Evolutionary conservation across 2,113 vertebrate genomes (phyloP).

Genomic region (Scartelaos histophorus): DNA sequence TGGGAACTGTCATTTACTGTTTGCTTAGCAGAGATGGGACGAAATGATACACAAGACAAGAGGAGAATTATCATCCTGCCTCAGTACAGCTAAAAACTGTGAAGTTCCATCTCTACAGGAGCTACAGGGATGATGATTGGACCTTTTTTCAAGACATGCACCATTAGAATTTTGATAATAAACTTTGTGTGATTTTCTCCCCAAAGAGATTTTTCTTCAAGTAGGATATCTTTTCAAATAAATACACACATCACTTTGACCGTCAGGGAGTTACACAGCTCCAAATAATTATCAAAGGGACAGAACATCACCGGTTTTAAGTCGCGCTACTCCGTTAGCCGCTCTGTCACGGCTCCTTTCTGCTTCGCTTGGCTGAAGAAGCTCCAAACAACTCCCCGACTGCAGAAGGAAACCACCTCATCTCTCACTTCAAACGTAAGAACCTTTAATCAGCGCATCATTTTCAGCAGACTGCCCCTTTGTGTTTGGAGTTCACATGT

Average conservation of each 20-base stretch:
- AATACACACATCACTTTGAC: background rate
- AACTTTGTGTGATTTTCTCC: background rate
- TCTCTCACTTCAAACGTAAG: background rate
- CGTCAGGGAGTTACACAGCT: background rate
- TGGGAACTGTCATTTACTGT: too few species aligned
- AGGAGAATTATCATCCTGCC: too few species aligned
- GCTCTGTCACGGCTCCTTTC: background rate
- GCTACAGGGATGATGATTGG: too few species aligned
- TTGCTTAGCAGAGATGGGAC: too few species aligned
- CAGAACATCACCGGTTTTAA: background rate
- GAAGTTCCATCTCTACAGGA: too few species aligned
- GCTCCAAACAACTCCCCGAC: background rate
- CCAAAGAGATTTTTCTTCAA: background rate
- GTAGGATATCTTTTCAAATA: background rate
- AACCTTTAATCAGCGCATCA: constrained; percentile 6
- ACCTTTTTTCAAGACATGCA: too few species aligned
- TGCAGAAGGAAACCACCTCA: background rate
- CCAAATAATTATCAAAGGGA: background rate
- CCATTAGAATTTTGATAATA: background rate
- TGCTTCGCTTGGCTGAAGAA: background rate
- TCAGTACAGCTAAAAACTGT: too few species aligned
- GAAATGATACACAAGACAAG: too few species aligned
- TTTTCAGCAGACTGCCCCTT: background rate
- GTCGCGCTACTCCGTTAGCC: background rate
- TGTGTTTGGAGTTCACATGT: constrained; percentile 2